A percentile compares a stretch with the other conserved stretches of the same genome.
Conservation (phyloP, 1,140 invertebrate species). For the Orchestia grillus region DNA sequence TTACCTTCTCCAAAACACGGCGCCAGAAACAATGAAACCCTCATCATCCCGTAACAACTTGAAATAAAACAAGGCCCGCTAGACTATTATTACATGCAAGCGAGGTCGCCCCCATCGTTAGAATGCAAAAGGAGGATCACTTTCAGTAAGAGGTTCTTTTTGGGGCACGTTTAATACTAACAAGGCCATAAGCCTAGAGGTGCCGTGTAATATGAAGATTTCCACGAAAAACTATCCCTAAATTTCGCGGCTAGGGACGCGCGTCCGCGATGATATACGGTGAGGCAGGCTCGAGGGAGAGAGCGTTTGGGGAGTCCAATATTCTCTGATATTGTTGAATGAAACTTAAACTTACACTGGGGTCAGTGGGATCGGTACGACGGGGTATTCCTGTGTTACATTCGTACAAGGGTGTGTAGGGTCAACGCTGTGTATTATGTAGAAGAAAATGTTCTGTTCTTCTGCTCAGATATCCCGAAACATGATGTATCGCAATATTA, state of each 20-base stretch:
- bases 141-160: constrained; percentile 2
- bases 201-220: constrained; percentile 43
- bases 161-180: constrained; percentile 18
- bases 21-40: background rate
- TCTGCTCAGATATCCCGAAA: background rate
- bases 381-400: background rate
- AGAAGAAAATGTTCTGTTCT: background rate
- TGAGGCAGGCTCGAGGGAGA: background rate
- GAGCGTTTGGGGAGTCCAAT: background rate
- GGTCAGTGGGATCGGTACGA: background rate
- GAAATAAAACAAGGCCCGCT: background rate
- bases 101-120: background rate
- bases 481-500: background rate
- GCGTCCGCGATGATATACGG: background rate
- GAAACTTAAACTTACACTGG: background rate
- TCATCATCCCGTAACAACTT: background rate
- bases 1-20: background rate
- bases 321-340: background rate
- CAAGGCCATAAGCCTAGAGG: constrained; percentile 43
- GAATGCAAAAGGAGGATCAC: background rate
- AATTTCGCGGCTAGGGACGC: background rate
- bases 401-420: background rate
- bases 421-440: background rate
- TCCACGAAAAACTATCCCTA: background rate
- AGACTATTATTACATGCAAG: background rate